Base-by-base conservation (phyloP, 2,113 vertebrate genomes). In the Emydocephalus ijimae region DNA sequence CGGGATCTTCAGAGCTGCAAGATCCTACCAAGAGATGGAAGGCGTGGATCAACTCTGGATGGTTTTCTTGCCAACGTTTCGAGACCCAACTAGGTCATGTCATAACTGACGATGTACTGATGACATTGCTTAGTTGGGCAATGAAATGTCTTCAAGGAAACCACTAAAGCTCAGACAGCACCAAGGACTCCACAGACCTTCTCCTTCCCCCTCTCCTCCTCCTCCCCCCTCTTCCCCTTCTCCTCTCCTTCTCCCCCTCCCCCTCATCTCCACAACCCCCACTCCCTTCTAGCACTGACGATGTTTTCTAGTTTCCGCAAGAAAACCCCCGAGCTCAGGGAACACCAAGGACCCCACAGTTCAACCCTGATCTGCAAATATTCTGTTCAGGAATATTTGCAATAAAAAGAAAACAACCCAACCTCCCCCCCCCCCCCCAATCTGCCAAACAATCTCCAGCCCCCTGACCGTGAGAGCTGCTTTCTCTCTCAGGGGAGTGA, bases 1-100 rank as follows among this genome's bases (percentile, higher is more conserved):
- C 0, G 99, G 99, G 96, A 99, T 99, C 97, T 99, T 99, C 97
- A 99, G 97, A 23, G 98, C 98, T 20, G 97, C 98, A 43, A 99
- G 98, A 96, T 99, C 99, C 99, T 99, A 96, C 15, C 48, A 48
- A 91, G 92, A 93, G 50, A 90, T 0, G 0, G 0, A 0, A 0
- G 1, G 43, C 93, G 48, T 87, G 92, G 48, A 26, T 59, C 11
- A 56, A 85, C 39, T 39, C 48, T n/a, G 61, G 11, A 1, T n/a
- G 4, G 61, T 69, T 69, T 69, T n/a, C 29, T 14, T n/a, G 29
- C 61, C 14, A 26, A 5, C 11, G 4, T 64, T n/a, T 64, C 26
- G 4, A 5, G 4, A 14, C 29, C 26, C 61, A 64, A 29, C 10
- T 29, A 29, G 61, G 26, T 29, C 12, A n/a, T 0, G 4, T 64